Evolutionary conservation across 2,888 invertebrate species (phyloP).

Genomic region (Pimpla rufipes): DNA sequence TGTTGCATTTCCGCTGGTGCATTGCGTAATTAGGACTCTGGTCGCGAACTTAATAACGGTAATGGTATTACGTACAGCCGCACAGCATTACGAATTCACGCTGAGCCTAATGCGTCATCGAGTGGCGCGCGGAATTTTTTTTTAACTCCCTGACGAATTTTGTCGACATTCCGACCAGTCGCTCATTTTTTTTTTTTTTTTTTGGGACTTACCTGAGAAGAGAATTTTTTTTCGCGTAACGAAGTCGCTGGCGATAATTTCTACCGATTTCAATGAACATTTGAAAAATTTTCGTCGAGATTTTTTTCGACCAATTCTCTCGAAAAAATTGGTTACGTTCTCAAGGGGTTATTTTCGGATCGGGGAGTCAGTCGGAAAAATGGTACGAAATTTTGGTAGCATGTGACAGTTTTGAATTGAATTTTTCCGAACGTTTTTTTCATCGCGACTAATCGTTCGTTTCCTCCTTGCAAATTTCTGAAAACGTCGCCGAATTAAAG

Average conservation of each 20-base stretch:
- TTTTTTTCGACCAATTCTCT: neutral
- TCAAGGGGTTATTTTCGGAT: too few species aligned
- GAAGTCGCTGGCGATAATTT: neutral
- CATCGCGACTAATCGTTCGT: constrained; percentile 19
- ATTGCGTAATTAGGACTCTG: constrained; percentile 13
- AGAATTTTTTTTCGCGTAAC: neutral
- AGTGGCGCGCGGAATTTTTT: neutral
- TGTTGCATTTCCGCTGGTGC: neutral
- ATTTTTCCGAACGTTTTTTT: neutral
- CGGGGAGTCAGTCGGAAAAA: too few species aligned
- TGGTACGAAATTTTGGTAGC: too few species aligned
- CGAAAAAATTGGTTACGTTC: too few species aligned
- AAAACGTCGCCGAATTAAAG: too few species aligned
- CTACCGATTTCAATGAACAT: too few species aligned
- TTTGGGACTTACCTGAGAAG: neutral
- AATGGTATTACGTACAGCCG: neutral
- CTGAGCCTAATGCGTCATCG: neutral
- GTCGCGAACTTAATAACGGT: neutral
- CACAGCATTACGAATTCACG: neutral
- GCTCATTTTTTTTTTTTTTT: neutral
- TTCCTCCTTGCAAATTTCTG: too few species aligned
- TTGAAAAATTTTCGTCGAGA: neutral
- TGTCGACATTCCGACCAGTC: neutral
- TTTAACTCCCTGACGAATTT: neutral
- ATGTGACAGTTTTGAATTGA: too few species aligned